Evolutionary conservation across 1,140 invertebrate genomes (phyloP), one percentile per base, ranked within the genome.

Genomic region (Caenorhabditis latens): DNA sequence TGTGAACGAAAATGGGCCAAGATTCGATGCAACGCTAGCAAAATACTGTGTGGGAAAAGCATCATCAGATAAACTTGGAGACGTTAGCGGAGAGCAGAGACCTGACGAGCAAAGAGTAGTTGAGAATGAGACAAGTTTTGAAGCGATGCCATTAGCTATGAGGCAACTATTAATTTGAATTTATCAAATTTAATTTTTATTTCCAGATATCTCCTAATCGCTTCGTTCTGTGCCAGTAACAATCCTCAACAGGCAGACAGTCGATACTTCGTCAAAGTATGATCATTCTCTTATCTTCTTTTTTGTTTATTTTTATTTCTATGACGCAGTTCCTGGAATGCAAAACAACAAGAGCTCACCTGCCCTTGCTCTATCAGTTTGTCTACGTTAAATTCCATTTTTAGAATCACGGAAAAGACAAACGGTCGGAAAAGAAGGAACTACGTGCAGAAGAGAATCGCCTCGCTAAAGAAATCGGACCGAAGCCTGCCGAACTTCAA

Each of bases 361-460:
- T 58, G 19, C n/a, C 55, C 55, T 14, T 58, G 14, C 19, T 58
- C 14, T 58, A 58, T 6, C 55, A 6, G 2, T 32, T 2, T 32
- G 32, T 32, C 32, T 32, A 1, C n/a, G 40, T 32, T 32, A 63
- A 24, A 2, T 63, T 63, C 58, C 24, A 9, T 63, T 63, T 63
- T 79, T 11, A 79, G 71, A 79, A 79, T 50, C 71, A 79, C 71
- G 71, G 71, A 24, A 42, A 46, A 24, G 71, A 79, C 9, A 79
- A 79, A n/a, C 32, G 71, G 13, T 79, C 71, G 4, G 71, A 79
- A 11, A 79, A 79, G 13, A 79, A 43, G 53, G 71, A 79, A n/a
- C 24, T 79, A 24, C 71, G 71, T 79, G 43, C 46, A 11, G 71
- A 79, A 50, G 71, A 79, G 40, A 50, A 50, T 48, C 71, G 71